Evolutionary conservation across 2,888 invertebrate species (phyloP).

Genomic region (Ptilodon capucinus): DNA sequence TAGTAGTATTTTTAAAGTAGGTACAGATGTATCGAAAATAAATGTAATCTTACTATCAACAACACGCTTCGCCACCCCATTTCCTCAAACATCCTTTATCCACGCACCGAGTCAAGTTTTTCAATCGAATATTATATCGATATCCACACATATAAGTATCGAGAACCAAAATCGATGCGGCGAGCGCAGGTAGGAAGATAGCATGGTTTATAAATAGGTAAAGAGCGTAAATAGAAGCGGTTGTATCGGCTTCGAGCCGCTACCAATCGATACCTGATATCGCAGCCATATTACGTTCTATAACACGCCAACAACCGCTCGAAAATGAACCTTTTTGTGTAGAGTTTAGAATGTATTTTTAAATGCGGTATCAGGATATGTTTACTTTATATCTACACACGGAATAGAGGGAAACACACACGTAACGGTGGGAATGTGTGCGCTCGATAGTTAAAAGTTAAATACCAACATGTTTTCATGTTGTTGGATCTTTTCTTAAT

Average conservation of each 20-base stretch:
- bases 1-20: too few species aligned
- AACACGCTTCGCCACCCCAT: slow-evolving; percentile 17
- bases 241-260: slow-evolving; percentile 74
- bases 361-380: slow-evolving; percentile 25
- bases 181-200: slow-evolving; percentile 71
- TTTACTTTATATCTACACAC: slow-evolving; percentile 41
- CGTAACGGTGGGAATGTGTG: slow-evolving; percentile 44
- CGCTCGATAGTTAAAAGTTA: slow-evolving; percentile 73
- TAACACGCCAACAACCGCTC: slow-evolving; percentile 23
- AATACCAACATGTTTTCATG: slow-evolving; percentile 65
- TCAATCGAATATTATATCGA: slow-evolving; percentile 24
- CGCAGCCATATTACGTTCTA: slow-evolving; percentile 39
- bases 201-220: slow-evolving; percentile 79
- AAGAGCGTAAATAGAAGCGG: slow-evolving; percentile 78
- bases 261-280: slow-evolving; percentile 73
- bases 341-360: slow-evolving; percentile 26
- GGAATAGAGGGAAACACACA: slow-evolving; percentile 54
- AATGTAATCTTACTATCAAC: neutral
- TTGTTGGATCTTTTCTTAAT: slow-evolving; percentile 70
- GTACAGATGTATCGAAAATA: too few species aligned
- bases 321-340: slow-evolving; percentile 31
- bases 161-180: slow-evolving; percentile 42
- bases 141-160: slow-evolving; percentile 30
- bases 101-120: slow-evolving; percentile 21
- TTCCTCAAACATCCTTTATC: slow-evolving; percentile 26